Conservation (phyloP, 2,797 vertebrate species). For the Neosilurus mollespiculum region DNA sequence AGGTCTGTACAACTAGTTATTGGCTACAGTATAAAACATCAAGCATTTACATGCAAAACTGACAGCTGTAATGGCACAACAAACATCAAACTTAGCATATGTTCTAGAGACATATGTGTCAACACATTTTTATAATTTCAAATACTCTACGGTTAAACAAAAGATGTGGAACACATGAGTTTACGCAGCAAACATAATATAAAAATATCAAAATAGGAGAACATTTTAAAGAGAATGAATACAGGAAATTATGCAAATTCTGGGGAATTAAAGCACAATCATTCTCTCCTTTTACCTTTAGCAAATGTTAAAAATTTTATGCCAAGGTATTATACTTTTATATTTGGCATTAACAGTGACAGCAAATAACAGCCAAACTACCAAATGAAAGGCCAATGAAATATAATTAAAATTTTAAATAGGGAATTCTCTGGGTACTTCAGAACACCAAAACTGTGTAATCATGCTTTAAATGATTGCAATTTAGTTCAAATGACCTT, state of each 20-base stretch:
- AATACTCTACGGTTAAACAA: background rate
- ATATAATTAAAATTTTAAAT: background rate
- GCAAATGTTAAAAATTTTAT: slow-evolving; percentile 1
- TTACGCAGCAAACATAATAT: background rate
- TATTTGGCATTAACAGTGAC: slow-evolving; percentile 15
- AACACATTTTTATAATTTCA: background rate
- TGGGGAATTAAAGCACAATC: background rate
- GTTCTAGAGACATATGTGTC: background rate
- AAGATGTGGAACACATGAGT: background rate
- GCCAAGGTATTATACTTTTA: slow-evolving; percentile 17
- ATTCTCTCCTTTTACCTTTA: background rate
- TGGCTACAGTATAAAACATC: slow-evolving; percentile 10
- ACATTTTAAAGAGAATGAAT: background rate
- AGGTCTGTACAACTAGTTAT: slow-evolving; percentile 22
- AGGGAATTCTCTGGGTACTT: background rate
- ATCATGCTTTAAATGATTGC: background rate
- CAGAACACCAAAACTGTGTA: slow-evolving; percentile 3
- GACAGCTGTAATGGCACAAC: background rate
- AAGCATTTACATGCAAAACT: slow-evolving; percentile 5
- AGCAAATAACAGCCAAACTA: background rate
- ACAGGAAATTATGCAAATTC: background rate
- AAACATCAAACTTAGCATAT: background rate
- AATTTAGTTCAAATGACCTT: slow-evolving; percentile 22
- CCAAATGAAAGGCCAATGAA: background rate
- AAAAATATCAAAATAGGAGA: background rate